Evolutionary conservation across 2,113 vertebrate species (phyloP), one percentile per base, ranked within the genome.

Genomic region (Mirza zaza): DNA sequence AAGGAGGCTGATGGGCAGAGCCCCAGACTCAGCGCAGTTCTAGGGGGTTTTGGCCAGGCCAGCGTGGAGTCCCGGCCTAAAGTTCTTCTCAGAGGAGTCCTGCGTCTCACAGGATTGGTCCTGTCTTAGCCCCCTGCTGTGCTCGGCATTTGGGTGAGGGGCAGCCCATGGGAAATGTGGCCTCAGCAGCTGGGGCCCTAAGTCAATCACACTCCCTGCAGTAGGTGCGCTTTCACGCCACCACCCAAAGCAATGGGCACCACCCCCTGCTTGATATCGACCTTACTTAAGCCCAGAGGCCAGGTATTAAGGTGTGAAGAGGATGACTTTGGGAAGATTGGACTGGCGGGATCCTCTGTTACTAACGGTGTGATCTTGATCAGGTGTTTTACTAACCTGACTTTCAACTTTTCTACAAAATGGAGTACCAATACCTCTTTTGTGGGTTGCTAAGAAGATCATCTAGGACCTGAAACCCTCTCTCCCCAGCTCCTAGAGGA

Each of bases 351-450:
- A 21, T 52, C 65, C 32, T 48, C 88, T 52, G 5, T 71, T 21
- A 42, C 65, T 57, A 59, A 45, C 70, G 20, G 14, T 42, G 10
- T 21, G 10, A 42, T 87, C 65, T 32, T 52, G 4, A 5, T 73
- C 13, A 25, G 45, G 8, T 9, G n/a, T 79, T 55, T 6, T n/a
- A 32, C 20, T 42, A 52, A 23, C 0, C 12, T 50, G 25, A 71
- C 65, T 94, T 88, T 34, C 52, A 61, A 65, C 10, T 94, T 71
- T 73, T 59, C 48, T 59, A 42, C 21, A 55, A 70, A 94, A 88
- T 71, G 18, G 4, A 20, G 18, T n/a, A 86, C 50, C 27, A 34
- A 32, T 21, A 39, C 25, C 39, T 77, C 68, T 86, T 57, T 21
- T 10, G 4, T 34, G 25, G 13, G 55, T 89, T 75, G 48, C 48